Evolutionary conservation across 2,888 invertebrate genomes (phyloP).

Genomic region (Cephus spinipes): DNA sequence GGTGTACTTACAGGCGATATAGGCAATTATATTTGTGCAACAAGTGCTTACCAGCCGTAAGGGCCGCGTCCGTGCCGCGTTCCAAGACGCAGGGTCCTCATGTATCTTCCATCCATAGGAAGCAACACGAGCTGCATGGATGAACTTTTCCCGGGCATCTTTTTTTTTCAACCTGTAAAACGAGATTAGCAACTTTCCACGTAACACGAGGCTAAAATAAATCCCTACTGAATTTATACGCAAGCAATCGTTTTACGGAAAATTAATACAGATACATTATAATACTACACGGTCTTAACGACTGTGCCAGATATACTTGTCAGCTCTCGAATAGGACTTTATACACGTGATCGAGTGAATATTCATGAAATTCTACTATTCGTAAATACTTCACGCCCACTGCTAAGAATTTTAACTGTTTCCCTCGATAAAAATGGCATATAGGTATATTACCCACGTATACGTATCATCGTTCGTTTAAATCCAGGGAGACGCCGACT

Average conservation of each 20-base stretch:
- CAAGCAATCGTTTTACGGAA: not conserved
- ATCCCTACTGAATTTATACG: not conserved
- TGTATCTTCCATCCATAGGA: not conserved
- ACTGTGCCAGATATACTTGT: not conserved
- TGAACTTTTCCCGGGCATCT: not conserved
- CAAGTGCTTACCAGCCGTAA: constrained; percentile 33
- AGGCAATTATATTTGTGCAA: constrained; percentile 29
- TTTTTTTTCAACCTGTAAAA: not conserved
- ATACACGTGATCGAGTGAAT: not conserved
- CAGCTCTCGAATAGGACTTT: not conserved
- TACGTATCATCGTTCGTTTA: not conserved
- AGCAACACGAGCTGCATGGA: not conserved
- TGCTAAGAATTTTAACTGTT: not conserved
- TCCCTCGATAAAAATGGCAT: not conserved
- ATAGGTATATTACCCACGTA: not conserved
- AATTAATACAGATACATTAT: not conserved
- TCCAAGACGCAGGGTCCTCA: not conserved
- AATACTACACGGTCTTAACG: not conserved
- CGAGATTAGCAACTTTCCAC: too few species aligned
- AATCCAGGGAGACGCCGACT: not conserved
- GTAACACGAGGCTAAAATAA: not conserved
- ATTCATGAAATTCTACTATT: not conserved
- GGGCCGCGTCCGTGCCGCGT: not conserved
- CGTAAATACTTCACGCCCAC: not conserved
- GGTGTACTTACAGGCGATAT: constrained; percentile 29